Evolutionary conservation across 2,113 vertebrate genomes (phyloP).

Genomic region (Triplophysa siluroides): DNA sequence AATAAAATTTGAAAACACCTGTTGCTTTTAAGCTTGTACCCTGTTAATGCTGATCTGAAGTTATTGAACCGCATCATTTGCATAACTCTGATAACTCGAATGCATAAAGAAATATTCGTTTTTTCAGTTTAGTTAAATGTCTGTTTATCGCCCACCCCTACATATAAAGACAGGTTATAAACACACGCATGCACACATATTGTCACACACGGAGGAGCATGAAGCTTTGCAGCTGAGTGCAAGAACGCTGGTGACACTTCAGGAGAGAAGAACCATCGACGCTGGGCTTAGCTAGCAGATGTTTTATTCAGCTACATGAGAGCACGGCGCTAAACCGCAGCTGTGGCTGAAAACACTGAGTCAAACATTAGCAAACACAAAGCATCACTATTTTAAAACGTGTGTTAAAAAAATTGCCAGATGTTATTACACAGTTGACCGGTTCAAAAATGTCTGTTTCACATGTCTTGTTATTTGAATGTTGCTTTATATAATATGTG

Average conservation of each 20-base stretch:
- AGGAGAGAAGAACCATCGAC: conserved; percentile 21
- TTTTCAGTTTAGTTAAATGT: not conserved
- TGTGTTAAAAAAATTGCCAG: not conserved
- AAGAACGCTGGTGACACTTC: conserved; percentile 39
- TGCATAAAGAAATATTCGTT: not conserved
- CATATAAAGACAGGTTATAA: not conserved
- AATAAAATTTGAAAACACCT: no score
- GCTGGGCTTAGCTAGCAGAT: conserved; percentile 14
- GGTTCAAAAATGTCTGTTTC: conserved; percentile 8
- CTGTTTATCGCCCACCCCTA: not conserved
- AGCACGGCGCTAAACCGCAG: conserved; percentile 20
- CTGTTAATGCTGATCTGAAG: no score
- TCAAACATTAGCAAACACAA: conserved; percentile 25
- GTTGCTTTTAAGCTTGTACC: no score
- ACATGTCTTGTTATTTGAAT: not conserved
- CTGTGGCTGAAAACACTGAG: conserved; percentile 16
- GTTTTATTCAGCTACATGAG: conserved; percentile 45
- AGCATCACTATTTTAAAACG: conserved; percentile 2
- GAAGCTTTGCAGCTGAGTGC: conserved; percentile 46
- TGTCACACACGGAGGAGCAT: conserved; percentile 34
- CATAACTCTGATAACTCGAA: no score
- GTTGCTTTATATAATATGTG: conserved; percentile 1
- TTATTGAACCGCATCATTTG: no score
- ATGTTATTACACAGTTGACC: conserved; percentile 7
- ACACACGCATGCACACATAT: conserved; percentile 32